Evolutionary conservation across 2,797 vertebrate genomes (phyloP), one percentile per base, ranked within the genome.

Genomic region (Hephaestus fuliginosus): DNA sequence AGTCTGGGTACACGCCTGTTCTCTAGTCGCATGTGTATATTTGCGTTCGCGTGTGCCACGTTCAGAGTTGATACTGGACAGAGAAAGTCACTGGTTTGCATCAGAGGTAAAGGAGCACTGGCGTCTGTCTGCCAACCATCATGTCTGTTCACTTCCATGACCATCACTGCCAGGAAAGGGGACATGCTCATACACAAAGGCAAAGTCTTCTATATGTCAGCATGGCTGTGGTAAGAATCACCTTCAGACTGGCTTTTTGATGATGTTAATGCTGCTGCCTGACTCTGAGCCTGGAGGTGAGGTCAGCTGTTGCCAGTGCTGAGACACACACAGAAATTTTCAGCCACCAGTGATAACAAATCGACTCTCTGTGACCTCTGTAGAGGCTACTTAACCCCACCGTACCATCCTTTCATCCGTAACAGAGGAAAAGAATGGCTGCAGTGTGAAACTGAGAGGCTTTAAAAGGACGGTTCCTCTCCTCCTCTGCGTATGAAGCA

Each of bases 361-460:
- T 82, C 5, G 5, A 15, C 58, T 76, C 30, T 28, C 43, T 25
- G 53, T 74, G 83, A 84, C 83, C 76, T 81, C 70, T 68, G 61
- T 5, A 17, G 57, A 60, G 65, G 61, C 82, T 79, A 52, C 73
- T 85, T 80, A 86, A 89, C 78, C 78, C 65, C 46, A 15, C n/a
- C 10, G 2, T 43, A 14, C 52, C 74, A 71, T 65, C 74, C 67
- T 53, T 66, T 80, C 81, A 83, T 82, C 86, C 63, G 74, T 68
- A 78, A 84, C 64, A 14, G 51, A 84, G 4, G 28, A 11, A 49
- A 64, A 30, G 25, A 62, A 58, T 14, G 28, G 61, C 33, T 13
- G 60, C 44, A 41, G 51, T 49, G 56, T 71, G 14, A 71, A 62
- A 72, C 52, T 51, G 46, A 60, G 63, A 9, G 63, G 52, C 61